Conservation (phyloP, 2,113 vertebrate genomes). For the Tachysurus vachellii region DNA sequence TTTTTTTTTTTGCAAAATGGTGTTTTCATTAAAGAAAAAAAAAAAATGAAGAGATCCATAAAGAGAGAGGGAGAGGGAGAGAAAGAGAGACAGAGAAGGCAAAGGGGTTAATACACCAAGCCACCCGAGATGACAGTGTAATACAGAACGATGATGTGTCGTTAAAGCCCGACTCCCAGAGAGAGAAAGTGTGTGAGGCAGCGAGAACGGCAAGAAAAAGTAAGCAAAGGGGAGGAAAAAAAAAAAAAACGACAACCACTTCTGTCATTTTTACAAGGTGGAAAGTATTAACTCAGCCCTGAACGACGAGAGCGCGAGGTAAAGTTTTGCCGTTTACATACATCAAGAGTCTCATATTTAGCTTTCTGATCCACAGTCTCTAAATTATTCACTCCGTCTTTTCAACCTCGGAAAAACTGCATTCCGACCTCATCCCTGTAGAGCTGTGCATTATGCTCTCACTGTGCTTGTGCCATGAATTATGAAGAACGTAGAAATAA, state of each 20-base stretch:
- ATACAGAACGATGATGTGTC: conserved; percentile 37
- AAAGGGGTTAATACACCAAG: conserved; percentile 52
- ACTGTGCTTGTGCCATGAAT: conserved; percentile 31
- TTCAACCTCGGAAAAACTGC: background rate
- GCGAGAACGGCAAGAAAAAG: conserved; percentile 65
- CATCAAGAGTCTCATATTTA: background rate
- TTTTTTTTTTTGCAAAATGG: conserved; percentile 64
- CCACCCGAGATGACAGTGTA: conserved; percentile 40
- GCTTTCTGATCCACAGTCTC: conserved; percentile 5
- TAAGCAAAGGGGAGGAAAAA: conserved; percentile 57
- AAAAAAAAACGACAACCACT: conserved; percentile 50
- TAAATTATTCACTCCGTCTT: conserved; percentile 33
- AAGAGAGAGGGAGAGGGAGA: conserved; percentile 6
- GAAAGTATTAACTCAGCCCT: background rate
- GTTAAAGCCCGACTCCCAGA: conserved; percentile 9
- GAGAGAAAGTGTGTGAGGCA: conserved; percentile 33
- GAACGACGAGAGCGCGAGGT: background rate
- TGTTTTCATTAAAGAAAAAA: conserved; percentile 6
- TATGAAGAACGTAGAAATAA: conserved; percentile 20
- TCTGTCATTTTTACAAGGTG: background rate
- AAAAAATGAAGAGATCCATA: background rate
- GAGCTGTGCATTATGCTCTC: conserved; percentile 4
- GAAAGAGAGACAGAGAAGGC: conserved; percentile 17
- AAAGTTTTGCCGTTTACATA: background rate
- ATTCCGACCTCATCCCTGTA: conserved; percentile 13